Base-by-base conservation (phyloP, 2,113 vertebrate genomes). In the Rhea americana region DNA sequence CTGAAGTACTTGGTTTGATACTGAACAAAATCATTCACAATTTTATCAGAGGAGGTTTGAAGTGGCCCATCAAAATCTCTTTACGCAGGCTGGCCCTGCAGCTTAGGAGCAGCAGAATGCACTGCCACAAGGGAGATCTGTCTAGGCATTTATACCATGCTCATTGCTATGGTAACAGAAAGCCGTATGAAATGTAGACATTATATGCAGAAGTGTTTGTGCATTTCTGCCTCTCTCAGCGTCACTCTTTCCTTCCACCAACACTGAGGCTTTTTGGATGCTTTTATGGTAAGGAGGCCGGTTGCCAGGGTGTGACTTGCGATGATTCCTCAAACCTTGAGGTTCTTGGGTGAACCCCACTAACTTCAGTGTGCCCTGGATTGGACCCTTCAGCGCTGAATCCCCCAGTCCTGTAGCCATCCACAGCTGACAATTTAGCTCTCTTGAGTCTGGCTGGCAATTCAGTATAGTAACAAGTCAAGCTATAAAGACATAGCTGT, bases 91-190 rank as follows among this genome's bases (percentile, higher is more conserved):
- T 75, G 78, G 89, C 90, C 94, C 79, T 88, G 95, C 77, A 91
- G 88, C 81, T 48, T 1, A 76, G 94, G 87, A 95, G 84, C 87
- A 89, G 85, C 82, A 90, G 82, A 90, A 96, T 20, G 73, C 87
- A 79, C 74, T 89, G 71, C 88, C 93, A 89, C 94, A 68, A 59
- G 93, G 90, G 93, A 97, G 90, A 91, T 89, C 65, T 74, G 88
- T 25, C 73, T 94, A 89, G 90, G 92, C 95, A 93, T 94, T 94
- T 96, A 90, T 94, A 89, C 90, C 87, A 48, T 32, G 83, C 63
- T 86, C 88, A 82, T 96, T 47, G 78, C 91, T 82, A 95, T 94
- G 95, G 96, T 71, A 95, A 96, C 96, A 73, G 91, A 90, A 93
- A 93, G 25, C 73, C 93, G 92, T 80, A 82, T 75, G 90, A 95